phyloP scores from a whole-genome alignment of 2,888 invertebrate species.

The Eristalis intricaria region DNA sequence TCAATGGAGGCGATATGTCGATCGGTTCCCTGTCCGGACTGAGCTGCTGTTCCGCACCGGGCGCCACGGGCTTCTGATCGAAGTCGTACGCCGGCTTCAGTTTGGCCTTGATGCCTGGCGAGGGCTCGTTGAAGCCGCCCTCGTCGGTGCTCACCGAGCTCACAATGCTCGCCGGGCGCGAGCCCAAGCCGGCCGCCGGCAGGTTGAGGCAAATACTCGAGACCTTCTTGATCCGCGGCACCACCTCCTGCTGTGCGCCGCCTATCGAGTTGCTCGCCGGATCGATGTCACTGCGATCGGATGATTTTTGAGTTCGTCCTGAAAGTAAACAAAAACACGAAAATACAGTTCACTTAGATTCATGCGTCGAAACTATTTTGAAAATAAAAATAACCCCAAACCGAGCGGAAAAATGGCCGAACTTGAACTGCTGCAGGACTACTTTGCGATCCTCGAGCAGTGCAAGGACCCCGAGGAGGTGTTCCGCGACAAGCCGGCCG shows the following conservation, averaged over 20 bases:
- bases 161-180: constrained; percentile 86
- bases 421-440: constrained; percentile 28
- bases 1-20: constrained; percentile 28
- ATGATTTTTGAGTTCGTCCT: constrained; percentile 73
- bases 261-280: constrained; percentile 28
- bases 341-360: constrained; percentile 7
- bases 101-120: constrained; percentile 86
- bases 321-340: constrained; percentile 42
- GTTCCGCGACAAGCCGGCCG: constrained; percentile 17
- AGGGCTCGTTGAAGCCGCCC: constrained; percentile 88
- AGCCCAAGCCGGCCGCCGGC: constrained; percentile 85
- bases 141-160: constrained; percentile 86
- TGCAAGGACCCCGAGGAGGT: constrained; percentile 41
- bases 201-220: constrained; percentile 85
- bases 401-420: constrained; percentile 32
- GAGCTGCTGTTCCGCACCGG: constrained; percentile 40
- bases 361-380: constrained; percentile 14
- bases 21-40: constrained; percentile 48
- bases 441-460: constrained; percentile 50
- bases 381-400: neutral
- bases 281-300: constrained; percentile 63
- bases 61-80: constrained; percentile 71
- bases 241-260: constrained; percentile 45
- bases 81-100: constrained; percentile 79
- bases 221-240: constrained; percentile 82